phyloP scores from a whole-genome alignment of 2,797 vertebrate species.

The Leptatherina wallacei region DNA sequence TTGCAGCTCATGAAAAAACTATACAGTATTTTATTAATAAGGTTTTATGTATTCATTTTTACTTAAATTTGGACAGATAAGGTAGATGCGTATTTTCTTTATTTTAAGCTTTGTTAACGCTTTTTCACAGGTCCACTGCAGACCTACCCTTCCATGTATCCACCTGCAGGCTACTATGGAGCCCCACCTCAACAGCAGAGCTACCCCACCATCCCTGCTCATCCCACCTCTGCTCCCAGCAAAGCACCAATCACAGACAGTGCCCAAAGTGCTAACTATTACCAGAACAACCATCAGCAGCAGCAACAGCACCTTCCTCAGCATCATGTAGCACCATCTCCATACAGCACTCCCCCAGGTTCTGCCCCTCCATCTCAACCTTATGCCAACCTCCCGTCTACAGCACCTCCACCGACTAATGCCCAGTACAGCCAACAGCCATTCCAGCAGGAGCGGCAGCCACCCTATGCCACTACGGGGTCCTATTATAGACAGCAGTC shows the following conservation, averaged over 20 bases:
- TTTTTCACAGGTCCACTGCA: slow-evolving; percentile 86
- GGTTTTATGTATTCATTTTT: not conserved
- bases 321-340: slow-evolving; percentile 72
- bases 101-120: not conserved
- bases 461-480: slow-evolving; percentile 69
- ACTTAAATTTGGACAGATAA: not conserved
- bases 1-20: slow-evolving; percentile 5
- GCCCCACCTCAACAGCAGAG: slow-evolving; percentile 79
- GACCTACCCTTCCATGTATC: slow-evolving; percentile 80
- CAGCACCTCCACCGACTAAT: slow-evolving; percentile 69
- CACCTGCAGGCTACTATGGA: slow-evolving; percentile 82
- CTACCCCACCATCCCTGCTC: slow-evolving; percentile 82
- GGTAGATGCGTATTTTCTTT: not conserved
- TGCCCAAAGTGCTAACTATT: slow-evolving; percentile 84
- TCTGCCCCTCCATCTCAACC: slow-evolving; percentile 75
- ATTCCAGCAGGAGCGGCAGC: slow-evolving; percentile 75
- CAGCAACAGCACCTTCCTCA: slow-evolving; percentile 71
- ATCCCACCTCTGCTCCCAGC: slow-evolving; percentile 82
- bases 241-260: slow-evolving; percentile 86
- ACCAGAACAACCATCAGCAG: slow-evolving; percentile 83
- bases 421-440: slow-evolving; percentile 78
- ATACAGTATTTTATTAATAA: not conserved
- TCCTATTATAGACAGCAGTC: slow-evolving; percentile 81
- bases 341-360: slow-evolving; percentile 71
- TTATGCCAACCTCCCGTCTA: slow-evolving; percentile 59